These are phyloP conservation scores for Andricus quercusramuli DNA, from an alignment of 2,888 invertebrate genomes.

Conservation along the genomic window DNA sequence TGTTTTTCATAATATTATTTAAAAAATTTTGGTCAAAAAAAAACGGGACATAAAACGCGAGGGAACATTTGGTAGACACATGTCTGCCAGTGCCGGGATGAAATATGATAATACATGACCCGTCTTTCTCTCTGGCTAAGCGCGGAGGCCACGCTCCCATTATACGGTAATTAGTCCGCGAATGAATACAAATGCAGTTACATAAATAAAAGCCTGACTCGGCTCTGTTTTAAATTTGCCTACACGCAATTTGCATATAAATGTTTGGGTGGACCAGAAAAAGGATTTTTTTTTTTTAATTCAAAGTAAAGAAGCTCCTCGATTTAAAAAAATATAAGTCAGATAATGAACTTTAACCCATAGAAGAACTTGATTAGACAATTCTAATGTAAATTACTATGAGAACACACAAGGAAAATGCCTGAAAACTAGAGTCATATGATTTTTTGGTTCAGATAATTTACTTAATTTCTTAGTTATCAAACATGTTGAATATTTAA, in stretches of 20 bases:
- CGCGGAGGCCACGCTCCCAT: constrained; percentile 46
- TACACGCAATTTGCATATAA: not conserved
- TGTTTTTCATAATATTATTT: not conserved
- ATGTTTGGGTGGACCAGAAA: too few species aligned
- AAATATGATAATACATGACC: constrained; percentile 48
- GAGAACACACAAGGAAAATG: too few species aligned
- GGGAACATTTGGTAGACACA: constrained; percentile 37
- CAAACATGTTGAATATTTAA: too few species aligned
- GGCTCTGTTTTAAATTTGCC: not conserved
- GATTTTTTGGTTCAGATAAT: too few species aligned
- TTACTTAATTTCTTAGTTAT: too few species aligned
- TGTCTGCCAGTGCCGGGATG: constrained; percentile 42
- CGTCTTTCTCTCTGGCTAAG: constrained; percentile 41
- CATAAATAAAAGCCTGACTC: constrained; percentile 57
- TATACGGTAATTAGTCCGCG: constrained; percentile 64
- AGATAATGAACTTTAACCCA: too few species aligned
- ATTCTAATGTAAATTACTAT: too few species aligned
- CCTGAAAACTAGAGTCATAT: too few species aligned
- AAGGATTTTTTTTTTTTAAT: too few species aligned
- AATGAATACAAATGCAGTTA: constrained; percentile 64
- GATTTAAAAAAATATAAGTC: too few species aligned
- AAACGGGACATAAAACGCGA: not conserved
- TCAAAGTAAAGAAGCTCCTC: too few species aligned
- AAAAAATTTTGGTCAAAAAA: not conserved
- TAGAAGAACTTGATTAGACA: too few species aligned